phyloP scores from a whole-genome alignment of 1,140 invertebrate species.

The Brevipalpus yothersi region DNA sequence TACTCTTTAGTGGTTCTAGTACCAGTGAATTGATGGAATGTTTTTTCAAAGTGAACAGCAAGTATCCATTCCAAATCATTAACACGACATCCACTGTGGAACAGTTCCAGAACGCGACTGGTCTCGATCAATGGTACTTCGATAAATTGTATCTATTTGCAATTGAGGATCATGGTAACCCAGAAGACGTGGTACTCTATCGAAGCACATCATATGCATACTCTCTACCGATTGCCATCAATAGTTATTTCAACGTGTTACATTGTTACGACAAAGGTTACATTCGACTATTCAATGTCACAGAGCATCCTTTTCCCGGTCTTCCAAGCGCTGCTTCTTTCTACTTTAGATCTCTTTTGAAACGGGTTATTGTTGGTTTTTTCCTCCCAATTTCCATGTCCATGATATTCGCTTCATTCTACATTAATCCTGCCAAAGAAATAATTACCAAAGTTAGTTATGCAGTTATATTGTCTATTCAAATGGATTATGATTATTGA shows the following conservation, averaged over 20 bases:
- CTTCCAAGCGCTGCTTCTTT: too few relatives aligned
- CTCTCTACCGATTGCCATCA: neutral
- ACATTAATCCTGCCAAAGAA: neutral
- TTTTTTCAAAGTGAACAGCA: too few relatives aligned
- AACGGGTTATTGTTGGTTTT: neutral
- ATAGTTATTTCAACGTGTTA: neutral
- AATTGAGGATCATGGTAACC: too few relatives aligned
- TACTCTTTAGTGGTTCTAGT: too few relatives aligned
- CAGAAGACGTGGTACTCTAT: too few relatives aligned
- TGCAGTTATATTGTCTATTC: neutral
- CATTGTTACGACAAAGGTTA: neutral
- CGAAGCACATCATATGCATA: neutral
- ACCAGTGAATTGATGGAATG: too few relatives aligned
- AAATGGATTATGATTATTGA: constrained; percentile 3
- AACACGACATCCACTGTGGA: too few relatives aligned
- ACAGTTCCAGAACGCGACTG: too few relatives aligned
- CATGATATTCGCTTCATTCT: neutral
- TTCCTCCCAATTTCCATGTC: neutral
- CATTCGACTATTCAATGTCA: neutral
- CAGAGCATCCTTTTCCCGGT: neutral
- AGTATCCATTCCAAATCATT: too few relatives aligned
- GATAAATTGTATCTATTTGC: too few relatives aligned
- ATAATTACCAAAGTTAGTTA: neutral
- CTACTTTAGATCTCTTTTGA: too few relatives aligned
- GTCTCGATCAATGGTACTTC: too few relatives aligned